These are phyloP conservation scores for Agrotis segetum DNA, from an alignment of 2,888 invertebrate species.

Conservation along the genomic window DNA sequence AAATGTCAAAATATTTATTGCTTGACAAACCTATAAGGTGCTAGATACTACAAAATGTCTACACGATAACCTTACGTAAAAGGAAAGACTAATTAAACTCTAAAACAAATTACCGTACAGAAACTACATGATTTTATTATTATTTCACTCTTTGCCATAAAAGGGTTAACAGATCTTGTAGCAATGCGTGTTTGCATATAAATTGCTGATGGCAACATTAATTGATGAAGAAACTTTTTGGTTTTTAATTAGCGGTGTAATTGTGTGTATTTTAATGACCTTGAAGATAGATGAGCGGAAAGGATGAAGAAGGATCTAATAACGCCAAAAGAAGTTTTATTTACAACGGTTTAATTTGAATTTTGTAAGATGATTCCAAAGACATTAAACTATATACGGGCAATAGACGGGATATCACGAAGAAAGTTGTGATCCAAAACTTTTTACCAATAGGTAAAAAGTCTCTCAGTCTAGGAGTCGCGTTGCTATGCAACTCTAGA, in stretches of 20 bases:
- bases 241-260: background rate
- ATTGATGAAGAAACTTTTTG: conserved; percentile 27
- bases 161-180: conserved; percentile 10
- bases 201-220: conserved; percentile 18
- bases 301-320: background rate
- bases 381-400: no score
- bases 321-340: no score
- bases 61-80: conserved; percentile 2
- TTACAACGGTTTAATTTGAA: no score
- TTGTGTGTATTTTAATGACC: background rate
- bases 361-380: no score
- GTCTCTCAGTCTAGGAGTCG: no score
- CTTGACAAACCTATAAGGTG: background rate
- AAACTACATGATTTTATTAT: conserved; percentile 50
- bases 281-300: background rate
- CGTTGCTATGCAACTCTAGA: no score
- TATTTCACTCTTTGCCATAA: conserved; percentile 10
- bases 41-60: conserved; percentile 19
- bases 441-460: no score
- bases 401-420: no score
- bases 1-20: conserved; percentile 37
- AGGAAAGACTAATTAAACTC: conserved; percentile 38
- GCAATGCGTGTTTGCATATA: conserved; percentile 33
- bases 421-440: no score
- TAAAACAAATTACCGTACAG: conserved; percentile 38